Base-by-base conservation (phyloP, 2,888 invertebrate genomes). In the Mimachlamys varia region DNA sequence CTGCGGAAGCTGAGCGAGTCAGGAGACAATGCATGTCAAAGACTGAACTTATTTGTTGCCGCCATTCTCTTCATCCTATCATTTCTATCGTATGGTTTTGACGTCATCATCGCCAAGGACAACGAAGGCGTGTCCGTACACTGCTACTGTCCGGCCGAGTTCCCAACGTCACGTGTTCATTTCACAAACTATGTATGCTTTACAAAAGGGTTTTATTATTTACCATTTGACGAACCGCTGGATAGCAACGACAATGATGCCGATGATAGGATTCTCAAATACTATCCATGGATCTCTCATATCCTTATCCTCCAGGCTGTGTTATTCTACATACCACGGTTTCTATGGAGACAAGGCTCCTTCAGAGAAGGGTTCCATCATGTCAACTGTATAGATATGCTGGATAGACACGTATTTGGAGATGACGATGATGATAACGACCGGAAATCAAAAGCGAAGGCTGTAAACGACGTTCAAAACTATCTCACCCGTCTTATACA, bases 131-230 rank as follows among this genome's bases (percentile, higher is more conserved):
- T 76, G 13, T 33, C 76, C 2, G 76, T 76, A 12, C 33, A 15
- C 33, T 76, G 76, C 27, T 76, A 76, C 76, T 76, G 76, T 27
- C 76, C 76, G 33, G 76, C 76, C 7, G 76, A 76, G 33, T 76
- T 76, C 33, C 15, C 76, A 76, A 13, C 7, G 12, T 76, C 76
- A 76, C 76, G 76, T 33, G 76, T 76, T 13, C 76, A 76, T 12
- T 76, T 27, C 76, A 76, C 76, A 76, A 76, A 76, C 76, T 76
- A 27, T 12, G 76, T 33, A 1, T 76, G 76, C 22, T 33, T 33
- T 76, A 33, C 33, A 76, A 27, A 76, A 27, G 76, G 76, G 22
- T 76, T 76, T 33, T 76, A 76, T 76, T 76, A 27, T 76, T 27
- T 76, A 27, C 33, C 76, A 7, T 76, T 33, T 76, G 76, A 33